Evolutionary conservation across 2,113 vertebrate genomes (phyloP), one percentile per base, ranked within the genome.

Genomic region (Hippocampus mohnikei): DNA sequence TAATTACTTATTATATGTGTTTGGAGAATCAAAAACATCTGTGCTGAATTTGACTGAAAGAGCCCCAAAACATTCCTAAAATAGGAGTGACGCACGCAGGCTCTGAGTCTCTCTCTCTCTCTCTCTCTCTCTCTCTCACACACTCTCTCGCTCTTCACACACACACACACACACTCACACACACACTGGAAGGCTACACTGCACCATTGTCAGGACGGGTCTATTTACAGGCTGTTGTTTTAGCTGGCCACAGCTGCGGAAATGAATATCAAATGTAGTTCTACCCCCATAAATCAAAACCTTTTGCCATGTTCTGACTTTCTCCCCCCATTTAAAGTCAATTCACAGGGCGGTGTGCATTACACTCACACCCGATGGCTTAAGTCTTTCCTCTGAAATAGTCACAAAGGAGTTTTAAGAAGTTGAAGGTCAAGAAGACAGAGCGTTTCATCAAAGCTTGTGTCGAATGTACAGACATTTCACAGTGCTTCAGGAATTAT

Each of bases 241-340:
- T 90, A 90, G 88, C 88, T 90, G 89, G 87, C 87, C 88, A 75
- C 85, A 85, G 81, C 87, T 89, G 85, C 78, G 88, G 88, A 93
- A 91, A 91, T 92, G 78, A 91, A 91, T 89, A 92, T 92, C 85
- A 90, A 92, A 90, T 90, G 85, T 88, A 88, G 85, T 85, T 81
- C 76, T 77, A 81, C 81, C 85, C 83, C 82, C 86, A 90, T 91
- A 91, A 91, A 91, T 91, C 91, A 91, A 90, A 91, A 90, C 82
- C 85, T 70, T 82, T 81, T 84, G 81, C 76, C 44, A 75, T 73
- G 78, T 77, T 90, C 85, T 84, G 87, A 84, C 77, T 85, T 77
- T 84, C 70, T 76, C 21, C 52, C 72, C 77, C 72, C 67, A 55
- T 84, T 90, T 83, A 83, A 82, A 85, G 84, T 86, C 75, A 74